Conservation (phyloP, 1,140 invertebrate species). For the Trinorchestia longiramus region DNA sequence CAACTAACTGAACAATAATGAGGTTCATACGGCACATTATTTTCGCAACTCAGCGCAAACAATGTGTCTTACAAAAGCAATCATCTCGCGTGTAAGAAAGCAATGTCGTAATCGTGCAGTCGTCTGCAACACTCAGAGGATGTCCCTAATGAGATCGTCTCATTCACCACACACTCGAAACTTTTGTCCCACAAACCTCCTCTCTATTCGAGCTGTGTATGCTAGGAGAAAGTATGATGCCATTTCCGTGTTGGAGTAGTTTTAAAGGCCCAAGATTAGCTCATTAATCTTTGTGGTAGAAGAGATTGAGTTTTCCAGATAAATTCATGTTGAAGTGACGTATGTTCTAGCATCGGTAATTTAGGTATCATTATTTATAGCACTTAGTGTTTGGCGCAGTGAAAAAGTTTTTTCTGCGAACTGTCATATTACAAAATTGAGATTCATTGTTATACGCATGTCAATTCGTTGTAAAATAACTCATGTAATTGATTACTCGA, state of each 20-base stretch:
- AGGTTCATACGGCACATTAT: background rate
- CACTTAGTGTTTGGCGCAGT: background rate
- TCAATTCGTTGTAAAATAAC: background rate
- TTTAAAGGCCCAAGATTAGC: background rate
- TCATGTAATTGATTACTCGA: background rate
- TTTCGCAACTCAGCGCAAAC: background rate
- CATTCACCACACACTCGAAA: background rate
- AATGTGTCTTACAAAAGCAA: background rate
- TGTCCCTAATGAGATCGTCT: background rate
- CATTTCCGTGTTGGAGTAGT: background rate
- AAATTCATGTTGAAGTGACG: background rate
- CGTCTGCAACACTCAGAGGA: slow-evolving; percentile 25
- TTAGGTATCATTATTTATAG: background rate
- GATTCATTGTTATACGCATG: background rate
- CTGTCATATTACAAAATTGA: background rate
- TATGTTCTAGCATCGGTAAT: background rate
- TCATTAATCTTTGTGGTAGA: background rate
- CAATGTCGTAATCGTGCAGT: background rate
- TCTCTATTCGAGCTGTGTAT: background rate
- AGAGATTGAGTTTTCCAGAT: background rate
- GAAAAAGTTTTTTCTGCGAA: background rate
- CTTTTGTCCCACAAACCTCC: background rate
- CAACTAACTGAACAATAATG: background rate
- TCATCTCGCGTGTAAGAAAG: background rate
- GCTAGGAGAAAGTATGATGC: background rate